Percentiles rank a stretch among this genome's conserved stretches.
Conservation (phyloP, 2,113 vertebrate species). For the Ascaphus truei region DNA sequence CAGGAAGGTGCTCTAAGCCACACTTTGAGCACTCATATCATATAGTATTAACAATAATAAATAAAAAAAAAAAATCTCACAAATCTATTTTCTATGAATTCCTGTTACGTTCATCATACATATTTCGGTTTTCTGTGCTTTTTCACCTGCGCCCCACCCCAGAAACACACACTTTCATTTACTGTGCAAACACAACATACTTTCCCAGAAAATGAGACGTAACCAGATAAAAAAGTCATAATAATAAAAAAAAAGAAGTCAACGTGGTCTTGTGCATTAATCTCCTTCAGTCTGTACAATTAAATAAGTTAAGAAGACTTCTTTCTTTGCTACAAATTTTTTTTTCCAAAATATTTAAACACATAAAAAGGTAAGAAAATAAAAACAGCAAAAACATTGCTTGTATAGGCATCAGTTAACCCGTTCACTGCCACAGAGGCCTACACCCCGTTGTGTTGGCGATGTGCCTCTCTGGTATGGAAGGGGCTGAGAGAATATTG, state of each 20-base stretch:
- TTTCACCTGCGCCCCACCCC: no score
- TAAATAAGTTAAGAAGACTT: conserved; percentile 79
- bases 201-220: neutral
- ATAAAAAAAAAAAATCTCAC: no score
- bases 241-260: conserved; percentile 58
- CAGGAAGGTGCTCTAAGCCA: no score
- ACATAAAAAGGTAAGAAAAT: conserved; percentile 89
- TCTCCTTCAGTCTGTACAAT: conserved; percentile 66
- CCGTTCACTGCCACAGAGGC: neutral
- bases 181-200: neutral
- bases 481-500: conserved; percentile 45
- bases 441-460: neutral
- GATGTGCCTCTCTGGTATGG: neutral
- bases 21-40: no score
- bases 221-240: conserved; percentile 37
- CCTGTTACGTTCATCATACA: no score
- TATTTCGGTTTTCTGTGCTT: no score
- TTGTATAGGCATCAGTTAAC: conserved; percentile 75
- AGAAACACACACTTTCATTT: no score
- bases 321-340: conserved; percentile 89
- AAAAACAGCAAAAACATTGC: conserved; percentile 76
- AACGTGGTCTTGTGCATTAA: conserved; percentile 59
- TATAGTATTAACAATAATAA: no score
- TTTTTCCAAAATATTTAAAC: conserved; percentile 89
- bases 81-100: no score